phyloP scores from a whole-genome alignment of 2,113 vertebrate species.

The Megaleporinus macrocephalus region DNA sequence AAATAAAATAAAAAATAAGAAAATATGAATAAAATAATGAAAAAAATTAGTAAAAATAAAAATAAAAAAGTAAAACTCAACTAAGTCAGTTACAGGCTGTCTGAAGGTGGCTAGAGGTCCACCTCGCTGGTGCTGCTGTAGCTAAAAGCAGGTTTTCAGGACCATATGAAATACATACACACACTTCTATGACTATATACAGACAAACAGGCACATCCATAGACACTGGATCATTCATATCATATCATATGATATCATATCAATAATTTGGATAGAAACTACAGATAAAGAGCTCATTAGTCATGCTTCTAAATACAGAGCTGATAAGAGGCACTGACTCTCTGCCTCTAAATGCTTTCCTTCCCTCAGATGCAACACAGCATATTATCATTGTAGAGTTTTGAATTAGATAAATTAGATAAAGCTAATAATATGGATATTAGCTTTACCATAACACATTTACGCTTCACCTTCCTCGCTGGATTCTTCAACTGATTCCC shows the following conservation, averaged over 20 bases:
- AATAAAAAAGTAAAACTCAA: too few species aligned
- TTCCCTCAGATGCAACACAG: neutral
- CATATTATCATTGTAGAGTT: slow-evolving; percentile 13
- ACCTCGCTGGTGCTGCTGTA: too few species aligned
- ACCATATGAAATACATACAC: neutral
- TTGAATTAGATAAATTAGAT: slow-evolving; percentile 20
- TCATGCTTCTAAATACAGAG: neutral
- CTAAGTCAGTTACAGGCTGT: too few species aligned
- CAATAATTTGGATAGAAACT: neutral
- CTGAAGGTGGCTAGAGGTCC: too few species aligned
- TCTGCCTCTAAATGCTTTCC: neutral
- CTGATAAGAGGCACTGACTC: slow-evolving; percentile 11
- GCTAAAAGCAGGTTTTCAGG: too few species aligned
- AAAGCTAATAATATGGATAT: too few species aligned
- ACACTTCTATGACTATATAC: neutral
- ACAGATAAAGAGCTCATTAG: neutral
- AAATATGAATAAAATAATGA: too few species aligned
- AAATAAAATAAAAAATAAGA: too few species aligned
- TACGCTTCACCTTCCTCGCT: slow-evolving; percentile 1
- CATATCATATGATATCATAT: slow-evolving; percentile 2
- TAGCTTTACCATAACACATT: slow-evolving; percentile 11
- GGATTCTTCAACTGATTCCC: slow-evolving; percentile 14
- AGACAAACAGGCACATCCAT: neutral
- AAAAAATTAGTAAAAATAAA: too few species aligned
- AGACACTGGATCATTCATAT: neutral